These are phyloP conservation scores for Gortyna flavago DNA, from an alignment of 2,888 invertebrate species.

Conservation along the genomic window DNA sequence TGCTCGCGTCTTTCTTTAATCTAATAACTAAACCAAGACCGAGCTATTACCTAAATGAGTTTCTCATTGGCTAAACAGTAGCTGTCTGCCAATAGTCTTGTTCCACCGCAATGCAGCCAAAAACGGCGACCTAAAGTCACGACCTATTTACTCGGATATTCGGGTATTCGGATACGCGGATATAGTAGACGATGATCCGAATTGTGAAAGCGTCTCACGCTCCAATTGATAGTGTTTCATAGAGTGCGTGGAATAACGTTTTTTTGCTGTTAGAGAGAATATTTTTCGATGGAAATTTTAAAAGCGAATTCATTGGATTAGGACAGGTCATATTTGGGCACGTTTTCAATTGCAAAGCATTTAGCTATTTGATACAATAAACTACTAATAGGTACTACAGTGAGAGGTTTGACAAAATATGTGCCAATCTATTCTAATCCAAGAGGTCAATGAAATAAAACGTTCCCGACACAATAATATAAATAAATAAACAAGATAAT, in stretches of 20 bases:
- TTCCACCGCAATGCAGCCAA: constrained; percentile 65
- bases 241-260: constrained; percentile 51
- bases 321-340: constrained; percentile 5
- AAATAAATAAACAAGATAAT: constrained; percentile 41
- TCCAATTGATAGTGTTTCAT: constrained; percentile 62
- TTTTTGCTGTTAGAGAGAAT: constrained; percentile 31
- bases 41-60: constrained; percentile 63
- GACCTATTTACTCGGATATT: constrained; percentile 59
- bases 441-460: constrained; percentile 23
- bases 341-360: neutral
- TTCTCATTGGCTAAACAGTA: constrained; percentile 43
- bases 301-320: constrained; percentile 14
- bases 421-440: neutral
- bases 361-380: neutral
- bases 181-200: constrained; percentile 61
- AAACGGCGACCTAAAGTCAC: constrained; percentile 55
- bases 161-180: constrained; percentile 53
- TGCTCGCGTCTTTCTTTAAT: constrained; percentile 27
- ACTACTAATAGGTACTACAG: too few relatives aligned
- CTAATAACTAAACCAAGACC: constrained; percentile 46
- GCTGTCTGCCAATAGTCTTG: constrained; percentile 45
- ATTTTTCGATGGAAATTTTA: constrained; percentile 17
- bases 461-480: constrained; percentile 6
- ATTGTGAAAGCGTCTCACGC: constrained; percentile 65
- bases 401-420: neutral